phyloP scores from a whole-genome alignment of 2,797 vertebrate species.

The Cyclopterus lumpus region DNA sequence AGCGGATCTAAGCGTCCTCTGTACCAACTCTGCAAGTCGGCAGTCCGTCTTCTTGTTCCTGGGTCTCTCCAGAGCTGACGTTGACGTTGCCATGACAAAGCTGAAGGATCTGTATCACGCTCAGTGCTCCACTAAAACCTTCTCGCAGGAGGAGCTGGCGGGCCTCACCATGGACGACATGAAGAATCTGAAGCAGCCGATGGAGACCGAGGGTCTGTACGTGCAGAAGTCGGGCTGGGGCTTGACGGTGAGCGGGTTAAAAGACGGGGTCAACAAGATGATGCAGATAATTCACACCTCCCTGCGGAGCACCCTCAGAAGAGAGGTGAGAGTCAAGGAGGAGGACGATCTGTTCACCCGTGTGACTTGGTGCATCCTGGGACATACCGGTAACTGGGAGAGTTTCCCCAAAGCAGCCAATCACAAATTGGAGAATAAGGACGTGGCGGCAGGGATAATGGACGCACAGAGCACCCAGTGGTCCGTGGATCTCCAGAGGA shows the following conservation, averaged over 20 bases:
- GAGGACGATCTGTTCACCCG: slow-evolving; percentile 46
- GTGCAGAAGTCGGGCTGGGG: neutral
- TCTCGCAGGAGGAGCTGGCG: slow-evolving; percentile 39
- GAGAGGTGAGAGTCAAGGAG: slow-evolving; percentile 34
- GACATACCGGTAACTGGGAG: slow-evolving; percentile 53
- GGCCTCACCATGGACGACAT: slow-evolving; percentile 17
- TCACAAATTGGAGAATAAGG: slow-evolving; percentile 47
- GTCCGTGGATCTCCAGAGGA: slow-evolving; percentile 40
- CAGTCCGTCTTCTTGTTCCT: slow-evolving; percentile 60
- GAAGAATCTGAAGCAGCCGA: slow-evolving; percentile 4
- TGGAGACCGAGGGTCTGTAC: slow-evolving; percentile 33
- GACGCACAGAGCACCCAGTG: slow-evolving; percentile 56
- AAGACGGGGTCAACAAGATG: slow-evolving; percentile 51
- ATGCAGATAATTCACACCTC: slow-evolving; percentile 7
- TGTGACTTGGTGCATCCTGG: slow-evolving; percentile 74
- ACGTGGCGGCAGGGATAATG: slow-evolving; percentile 41
- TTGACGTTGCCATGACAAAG: slow-evolving; percentile 53
- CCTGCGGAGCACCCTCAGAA: neutral
- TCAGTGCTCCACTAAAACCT: slow-evolving; percentile 50
- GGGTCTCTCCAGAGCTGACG: slow-evolving; percentile 37
- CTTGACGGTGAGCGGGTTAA: slow-evolving; percentile 60
- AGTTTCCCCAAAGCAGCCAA: slow-evolving; percentile 68
- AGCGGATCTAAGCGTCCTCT: neutral
- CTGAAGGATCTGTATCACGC: slow-evolving; percentile 55
- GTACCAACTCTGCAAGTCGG: neutral